phyloP scores from a whole-genome alignment of 2,888 invertebrate species.

The Urechis unicinctus region DNA sequence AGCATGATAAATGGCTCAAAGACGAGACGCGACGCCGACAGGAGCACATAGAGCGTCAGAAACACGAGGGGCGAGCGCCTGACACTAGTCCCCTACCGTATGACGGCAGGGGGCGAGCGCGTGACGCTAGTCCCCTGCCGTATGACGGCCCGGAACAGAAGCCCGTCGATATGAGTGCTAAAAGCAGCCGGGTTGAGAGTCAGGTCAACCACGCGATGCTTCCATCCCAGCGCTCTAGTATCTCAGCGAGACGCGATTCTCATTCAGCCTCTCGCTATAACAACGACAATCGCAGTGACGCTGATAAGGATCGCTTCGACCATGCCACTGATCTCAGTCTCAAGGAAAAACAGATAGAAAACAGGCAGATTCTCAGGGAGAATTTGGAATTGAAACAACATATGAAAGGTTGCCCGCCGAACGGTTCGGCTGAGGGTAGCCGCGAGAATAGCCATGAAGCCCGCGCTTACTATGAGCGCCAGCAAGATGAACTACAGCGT shows the following conservation, averaged over 20 bases:
- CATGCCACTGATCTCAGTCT: slow-evolving; percentile 3
- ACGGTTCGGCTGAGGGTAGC: not conserved
- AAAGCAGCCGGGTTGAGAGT: too few relatives aligned
- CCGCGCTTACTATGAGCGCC: slow-evolving; percentile 21
- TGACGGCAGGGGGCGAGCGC: not conserved
- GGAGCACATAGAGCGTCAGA: slow-evolving; percentile 19
- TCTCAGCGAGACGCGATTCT: too few relatives aligned
- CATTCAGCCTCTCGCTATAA: too few relatives aligned
- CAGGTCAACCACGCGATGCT: too few relatives aligned
- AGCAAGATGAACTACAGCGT: slow-evolving; percentile 38
- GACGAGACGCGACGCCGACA: slow-evolving; percentile 32
- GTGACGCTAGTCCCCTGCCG: not conserved
- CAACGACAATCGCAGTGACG: too few relatives aligned
- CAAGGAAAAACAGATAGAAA: slow-evolving; percentile 48
- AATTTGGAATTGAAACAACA: slow-evolving; percentile 49
- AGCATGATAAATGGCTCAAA: slow-evolving; percentile 39
- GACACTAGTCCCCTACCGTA: too few relatives aligned
- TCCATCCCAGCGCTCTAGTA: too few relatives aligned
- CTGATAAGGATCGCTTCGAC: slow-evolving; percentile 13
- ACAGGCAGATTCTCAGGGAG: slow-evolving; percentile 48
- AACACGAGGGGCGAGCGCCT: not conserved
- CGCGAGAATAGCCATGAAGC: slow-evolving; percentile 1
- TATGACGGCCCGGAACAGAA: too few relatives aligned
- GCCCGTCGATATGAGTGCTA: not conserved
- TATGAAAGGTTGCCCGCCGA: slow-evolving; percentile 32